Evolutionary conservation across 2,113 vertebrate species (phyloP), one percentile per base, ranked within the genome.

Genomic region (Macrotis lagotis): DNA sequence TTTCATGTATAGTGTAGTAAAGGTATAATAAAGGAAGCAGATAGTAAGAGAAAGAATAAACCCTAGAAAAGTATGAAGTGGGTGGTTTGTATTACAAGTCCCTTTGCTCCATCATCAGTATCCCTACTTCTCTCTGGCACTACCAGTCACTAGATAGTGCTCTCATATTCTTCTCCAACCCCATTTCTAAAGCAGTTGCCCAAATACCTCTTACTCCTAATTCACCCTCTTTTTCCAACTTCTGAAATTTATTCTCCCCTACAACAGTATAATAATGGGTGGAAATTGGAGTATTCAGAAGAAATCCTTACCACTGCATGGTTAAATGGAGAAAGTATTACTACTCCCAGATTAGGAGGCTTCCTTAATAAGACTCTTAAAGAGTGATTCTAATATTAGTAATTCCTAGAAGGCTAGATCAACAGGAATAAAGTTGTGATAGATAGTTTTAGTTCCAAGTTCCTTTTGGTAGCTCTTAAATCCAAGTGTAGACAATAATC

Each of bases 311-410:
- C 50, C 66, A 3, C 10, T 37, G 31, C 31, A 14, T 37, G 12
- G 55, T 66, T 66, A 37, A 11, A 2, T 66, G 28, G 55, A 37
- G 55, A 66, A 37, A 66, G 55, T 66, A 11, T 66, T 37, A 31
- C 55, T 66, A 37, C 55, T 66, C 55, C 28, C 55, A 66, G 55
- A 66, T 66, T 66, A 66, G 55, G 55, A 66, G 94, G 52, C 53
- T 0, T 92, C 55, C 53, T 91, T 90, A 92, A 92, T n/a, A 91
- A 52, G n/a, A 94, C 90, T 89, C 52, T 37, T 95, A 91, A 93
- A 90, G n/a, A 90, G 48, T 28, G 37, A 93, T 92, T 94, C 92
- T 88, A 91, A 94, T 93, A 31, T 50, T 91, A 90, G 50, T 11
- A 51, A 88, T 94, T 93, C 89, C 89, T 49, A 92, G 6, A 59